Evolutionary conservation across 1,140 invertebrate genomes (phyloP).

Genomic region (Penaeus japonicus): DNA sequence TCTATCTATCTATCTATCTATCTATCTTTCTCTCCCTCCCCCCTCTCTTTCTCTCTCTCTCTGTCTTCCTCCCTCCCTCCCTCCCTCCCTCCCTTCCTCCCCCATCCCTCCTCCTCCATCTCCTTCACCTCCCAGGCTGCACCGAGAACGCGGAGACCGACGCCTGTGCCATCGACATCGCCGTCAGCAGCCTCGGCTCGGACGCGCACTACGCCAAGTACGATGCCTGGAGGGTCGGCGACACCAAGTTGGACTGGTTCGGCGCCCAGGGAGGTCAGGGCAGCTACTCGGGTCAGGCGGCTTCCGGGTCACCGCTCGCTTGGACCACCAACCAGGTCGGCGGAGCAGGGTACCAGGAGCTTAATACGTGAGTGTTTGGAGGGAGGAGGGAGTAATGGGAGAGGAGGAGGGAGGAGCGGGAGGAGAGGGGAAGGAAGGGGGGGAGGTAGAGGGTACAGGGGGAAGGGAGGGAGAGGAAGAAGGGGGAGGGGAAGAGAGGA

Average conservation of each 20-base stretch:
- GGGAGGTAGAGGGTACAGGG: not conserved
- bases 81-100: no score
- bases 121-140: slow-evolving; percentile 1
- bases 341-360: slow-evolving; percentile 62
- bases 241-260: slow-evolving; percentile 65
- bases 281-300: slow-evolving; percentile 60
- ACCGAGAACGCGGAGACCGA: not conserved
- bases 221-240: slow-evolving; percentile 63
- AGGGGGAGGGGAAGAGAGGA: not conserved
- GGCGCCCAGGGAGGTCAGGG: slow-evolving; percentile 64
- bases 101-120: not conserved
- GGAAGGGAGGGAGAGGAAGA: not conserved
- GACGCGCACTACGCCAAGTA: slow-evolving; percentile 63
- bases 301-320: slow-evolving; percentile 64
- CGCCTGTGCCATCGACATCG: slow-evolving; percentile 64
- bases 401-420: not conserved
- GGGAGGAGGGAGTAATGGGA: not conserved
- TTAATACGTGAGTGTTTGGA: slow-evolving; percentile 60
- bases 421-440: not conserved
- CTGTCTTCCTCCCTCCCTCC: no score
- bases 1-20: no score
- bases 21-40: no score
- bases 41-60: no score
- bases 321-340: slow-evolving; percentile 64
- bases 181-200: slow-evolving; percentile 53